Evolutionary conservation across 2,113 vertebrate species (phyloP), one percentile per base, ranked within the genome.

Genomic region (Erpornis zantholeuca): DNA sequence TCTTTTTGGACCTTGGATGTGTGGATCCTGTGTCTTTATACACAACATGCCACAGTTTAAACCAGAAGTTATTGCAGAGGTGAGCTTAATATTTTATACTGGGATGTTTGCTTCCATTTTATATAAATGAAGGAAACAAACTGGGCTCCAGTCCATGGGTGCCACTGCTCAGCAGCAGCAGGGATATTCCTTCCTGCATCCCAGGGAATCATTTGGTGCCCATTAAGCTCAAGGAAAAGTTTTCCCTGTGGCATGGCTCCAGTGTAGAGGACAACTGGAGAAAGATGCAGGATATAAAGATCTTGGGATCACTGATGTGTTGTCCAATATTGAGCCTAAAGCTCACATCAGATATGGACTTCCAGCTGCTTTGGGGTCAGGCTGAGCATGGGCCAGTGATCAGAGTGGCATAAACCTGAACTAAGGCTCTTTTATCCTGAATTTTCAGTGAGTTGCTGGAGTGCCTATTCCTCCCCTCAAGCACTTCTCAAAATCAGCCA

Each of bases 1-100:
- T 44, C 31, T 98, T 50, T 98, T 98, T 84, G 82, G 87, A 36
- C 97, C 98, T 2, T 99, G 98, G 98, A 96, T 97, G 36, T 97
- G 97, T 70, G 98, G 98, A 44, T 94, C 98, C 2, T 98, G 98
- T 80, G 95, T 98, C 82, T 99, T 99, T 96, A 90, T 97, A 15
- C 98, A 98, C 71, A 56, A 95, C 11, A 90, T 98, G 92, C 96
- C 98, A n/a, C 97, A 81, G 54, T 98, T 98, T 60, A 94, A 98
- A 59, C 75, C 97, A 87, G 79, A 81, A 35, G 18, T 97, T 69
- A 94, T 98, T 49, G 96, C 98, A 53, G 91, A 98, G 81, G 98
- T 99, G 90, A 97, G 95, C 12, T 15, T 38, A 59, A 31, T 6
- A 6, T n/a, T 80, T 86, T 42, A 33, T 47, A 50, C n/a, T 13